Base-by-base conservation (phyloP, 2,797 vertebrate genomes). In the Podarcis lilfordi region DNA sequence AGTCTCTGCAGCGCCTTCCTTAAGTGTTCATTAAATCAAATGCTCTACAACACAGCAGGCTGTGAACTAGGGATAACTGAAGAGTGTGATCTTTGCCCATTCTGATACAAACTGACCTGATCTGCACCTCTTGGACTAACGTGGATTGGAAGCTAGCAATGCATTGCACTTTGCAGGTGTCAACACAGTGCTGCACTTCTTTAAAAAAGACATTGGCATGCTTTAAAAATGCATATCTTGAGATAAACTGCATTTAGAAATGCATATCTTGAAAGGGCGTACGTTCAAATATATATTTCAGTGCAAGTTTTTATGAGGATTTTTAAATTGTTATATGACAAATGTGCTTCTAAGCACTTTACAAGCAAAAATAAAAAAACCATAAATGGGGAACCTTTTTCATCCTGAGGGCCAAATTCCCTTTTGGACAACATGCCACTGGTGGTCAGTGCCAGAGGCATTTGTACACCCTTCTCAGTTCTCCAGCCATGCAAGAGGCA, bases 11-110 rank as follows among this genome's bases (percentile, higher is more conserved):
- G 94, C 95, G 94, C 88, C 90, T 95, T 91, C 94, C 91, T 80
- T 82, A 94, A 92, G 86, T 95, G 96, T 96, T 94, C 95, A 88
- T 95, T 96, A 94, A 96, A 55, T 55, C 50, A 55, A 55, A 55
- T 55, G 50, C 50, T 55, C 50, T 55, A 55, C 50, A 55, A 55
- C 13, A 23, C 75, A 93, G 91, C 88, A 93, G 88, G 88, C 86
- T 76, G 29, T 27, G 78, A 92, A 88, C 84, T 88, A 72, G 91
- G 86, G 64, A 25, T 25, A 29, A 27, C 17, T 27, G 8, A 29
- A 35, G 40, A 29, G 45, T 77, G 27, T 5, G 10, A 45, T 43
- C 75, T 77, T 8, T n/a, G 69, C 29, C 9, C 13, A 82, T 68
- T 82, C 80, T 68, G 82, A 87, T 74, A 43, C 11, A 8, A 55